Evolutionary conservation across 2,797 vertebrate genomes (phyloP).

Genomic region (Discoglossus pictus): DNA sequence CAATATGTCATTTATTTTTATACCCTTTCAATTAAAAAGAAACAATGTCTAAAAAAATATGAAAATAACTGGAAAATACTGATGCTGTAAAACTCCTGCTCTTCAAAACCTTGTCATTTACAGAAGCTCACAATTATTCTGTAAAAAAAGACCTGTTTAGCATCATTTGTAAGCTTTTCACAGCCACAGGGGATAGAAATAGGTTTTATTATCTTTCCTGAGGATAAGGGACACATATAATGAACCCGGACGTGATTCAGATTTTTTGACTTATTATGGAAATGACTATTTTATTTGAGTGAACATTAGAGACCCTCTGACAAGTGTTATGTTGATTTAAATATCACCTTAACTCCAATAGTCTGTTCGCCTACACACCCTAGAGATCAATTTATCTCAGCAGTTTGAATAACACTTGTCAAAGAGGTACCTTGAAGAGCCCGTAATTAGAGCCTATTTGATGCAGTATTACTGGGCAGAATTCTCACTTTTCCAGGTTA

Average conservation of each 20-base stretch:
- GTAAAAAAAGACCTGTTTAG: no score
- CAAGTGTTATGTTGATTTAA: constrained; percentile 30
- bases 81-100: no score
- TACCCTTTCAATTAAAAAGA: no score
- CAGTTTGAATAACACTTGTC: constrained; percentile 31
- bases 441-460: constrained; percentile 18
- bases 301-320: constrained; percentile 20
- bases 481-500: neutral
- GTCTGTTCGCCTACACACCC: constrained; percentile 24
- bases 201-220: constrained; percentile 2
- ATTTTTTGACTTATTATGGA: constrained; percentile 25
- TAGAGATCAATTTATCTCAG: constrained; percentile 25
- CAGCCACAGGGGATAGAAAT: constrained; percentile 4
- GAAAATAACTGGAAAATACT: no score
- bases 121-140: no score
- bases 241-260: constrained; percentile 2
- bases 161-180: no score
- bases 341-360: constrained; percentile 26
- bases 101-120: no score
- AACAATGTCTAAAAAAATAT: no score
- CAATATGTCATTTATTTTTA: no score
- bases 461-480: constrained; percentile 8
- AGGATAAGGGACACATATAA: constrained; percentile 5
- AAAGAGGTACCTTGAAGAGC: constrained; percentile 1
- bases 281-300: constrained; percentile 25